These are phyloP conservation scores for Eubasilissa splendida DNA, from an alignment of 2,888 invertebrate genomes.

Conservation along the genomic window DNA sequence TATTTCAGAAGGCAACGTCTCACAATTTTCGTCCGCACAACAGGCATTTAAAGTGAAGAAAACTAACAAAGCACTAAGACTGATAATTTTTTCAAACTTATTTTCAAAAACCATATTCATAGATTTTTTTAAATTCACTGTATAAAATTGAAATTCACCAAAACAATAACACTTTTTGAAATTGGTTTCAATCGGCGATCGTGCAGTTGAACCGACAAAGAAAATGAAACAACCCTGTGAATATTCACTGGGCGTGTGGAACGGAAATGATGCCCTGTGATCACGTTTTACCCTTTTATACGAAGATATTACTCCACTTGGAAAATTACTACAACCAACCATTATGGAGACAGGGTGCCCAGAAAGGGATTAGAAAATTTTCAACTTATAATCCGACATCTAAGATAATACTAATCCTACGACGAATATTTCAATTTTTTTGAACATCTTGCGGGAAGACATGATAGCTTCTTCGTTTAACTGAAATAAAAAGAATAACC, in stretches of 20 bases:
- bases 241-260: not conserved
- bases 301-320: not conserved
- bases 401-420: too few species aligned
- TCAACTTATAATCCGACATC: too few species aligned
- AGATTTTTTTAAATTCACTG: not conserved
- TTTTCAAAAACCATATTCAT: constrained; percentile 12
- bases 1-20: constrained; percentile 88
- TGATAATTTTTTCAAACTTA: not conserved
- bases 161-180: too few species aligned
- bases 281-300: constrained; percentile 7
- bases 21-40: constrained; percentile 81
- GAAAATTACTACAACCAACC: constrained; percentile 6
- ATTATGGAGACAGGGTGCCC: constrained; percentile 20
- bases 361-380: not conserved
- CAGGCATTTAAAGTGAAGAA: constrained; percentile 10
- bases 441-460: too few species aligned
- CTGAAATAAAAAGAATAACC: too few species aligned
- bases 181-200: too few species aligned
- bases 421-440: too few species aligned
- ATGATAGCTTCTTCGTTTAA: too few species aligned
- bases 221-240: too few species aligned
- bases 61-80: not conserved
- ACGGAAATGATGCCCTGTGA: not conserved
- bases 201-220: too few species aligned
- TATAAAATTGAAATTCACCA: not conserved